phyloP scores from a whole-genome alignment of 2,113 vertebrate species.

The Planiliza haematocheilus region DNA sequence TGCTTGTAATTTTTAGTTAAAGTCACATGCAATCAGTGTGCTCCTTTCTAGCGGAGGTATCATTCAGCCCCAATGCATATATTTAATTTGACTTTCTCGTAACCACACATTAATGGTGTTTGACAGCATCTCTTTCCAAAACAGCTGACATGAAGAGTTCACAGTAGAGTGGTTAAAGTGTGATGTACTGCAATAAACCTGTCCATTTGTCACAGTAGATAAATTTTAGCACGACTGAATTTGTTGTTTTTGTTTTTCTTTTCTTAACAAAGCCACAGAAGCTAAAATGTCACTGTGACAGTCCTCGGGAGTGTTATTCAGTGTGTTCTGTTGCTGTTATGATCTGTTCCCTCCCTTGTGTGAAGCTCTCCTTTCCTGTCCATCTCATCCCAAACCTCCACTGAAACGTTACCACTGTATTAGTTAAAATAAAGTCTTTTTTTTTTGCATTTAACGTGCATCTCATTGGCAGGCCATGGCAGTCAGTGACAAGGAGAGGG shows the following conservation, averaged over 20 bases:
- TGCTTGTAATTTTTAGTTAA: too few species aligned
- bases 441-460: too few species aligned
- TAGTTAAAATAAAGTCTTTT: too few species aligned
- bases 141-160: conserved; percentile 17
- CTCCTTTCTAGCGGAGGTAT: too few species aligned
- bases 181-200: conserved; percentile 40
- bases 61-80: neutral
- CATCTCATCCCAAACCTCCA: too few species aligned
- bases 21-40: too few species aligned
- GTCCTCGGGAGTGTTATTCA: neutral
- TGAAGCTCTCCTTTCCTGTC: too few species aligned
- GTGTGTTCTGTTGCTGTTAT: neutral
- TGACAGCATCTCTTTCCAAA: conserved; percentile 13
- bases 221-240: conserved; percentile 39
- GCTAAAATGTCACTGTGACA: conserved; percentile 19
- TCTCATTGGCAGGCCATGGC: too few species aligned
- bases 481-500: too few species aligned
- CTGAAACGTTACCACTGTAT: too few species aligned
- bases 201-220: conserved; percentile 36
- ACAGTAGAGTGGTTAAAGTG: conserved; percentile 17
- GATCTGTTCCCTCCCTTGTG: too few species aligned
- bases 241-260: neutral
- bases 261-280: neutral
- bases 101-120: conserved; percentile 1
- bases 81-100: conserved; percentile 2